These are phyloP conservation scores for Nephrotoma guestfalica DNA, from an alignment of 2,888 invertebrate genomes.

Conservation along the genomic window DNA sequence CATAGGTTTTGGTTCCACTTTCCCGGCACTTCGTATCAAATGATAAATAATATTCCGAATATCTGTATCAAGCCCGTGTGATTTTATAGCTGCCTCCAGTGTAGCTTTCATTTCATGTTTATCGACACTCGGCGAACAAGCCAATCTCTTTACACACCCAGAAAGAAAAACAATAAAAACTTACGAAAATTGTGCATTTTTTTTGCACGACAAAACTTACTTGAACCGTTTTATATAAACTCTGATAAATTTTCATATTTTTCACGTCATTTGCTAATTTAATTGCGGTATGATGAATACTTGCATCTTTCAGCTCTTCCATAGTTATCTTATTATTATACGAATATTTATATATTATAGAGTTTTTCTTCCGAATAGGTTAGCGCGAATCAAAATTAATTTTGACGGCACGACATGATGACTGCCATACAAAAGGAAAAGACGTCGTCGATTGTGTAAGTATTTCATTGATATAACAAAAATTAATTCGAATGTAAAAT, in stretches of 20 bases:
- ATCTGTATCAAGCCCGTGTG: slow-evolving; percentile 65
- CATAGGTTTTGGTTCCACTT: slow-evolving; percentile 17
- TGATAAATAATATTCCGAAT: slow-evolving; percentile 73
- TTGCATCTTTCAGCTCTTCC: slow-evolving; percentile 31
- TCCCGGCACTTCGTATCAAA: slow-evolving; percentile 49
- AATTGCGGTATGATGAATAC: slow-evolving; percentile 56
- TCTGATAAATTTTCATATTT: slow-evolving; percentile 57
- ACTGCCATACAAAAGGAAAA: not conserved
- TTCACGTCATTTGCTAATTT: slow-evolving; percentile 70
- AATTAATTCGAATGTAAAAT: not conserved
- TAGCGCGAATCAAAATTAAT: not conserved
- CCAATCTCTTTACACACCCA: slow-evolving; percentile 46
- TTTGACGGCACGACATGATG: not conserved
- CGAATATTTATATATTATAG: not conserved
- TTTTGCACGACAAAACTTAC: slow-evolving; percentile 29
- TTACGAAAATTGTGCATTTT: not conserved
- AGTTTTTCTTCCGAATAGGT: not conserved
- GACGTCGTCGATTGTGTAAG: not conserved
- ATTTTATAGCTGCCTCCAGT: slow-evolving; percentile 58
- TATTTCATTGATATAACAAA: not conserved
- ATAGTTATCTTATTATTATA: slow-evolving; percentile 14
- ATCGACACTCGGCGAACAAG: slow-evolving; percentile 58
- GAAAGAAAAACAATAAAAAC: not conserved
- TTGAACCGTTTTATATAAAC: slow-evolving; percentile 66
- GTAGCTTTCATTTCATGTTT: slow-evolving; percentile 65